Base-by-base conservation (phyloP, 1,140 invertebrate genomes). In the Laodelphax striatellus region DNA sequence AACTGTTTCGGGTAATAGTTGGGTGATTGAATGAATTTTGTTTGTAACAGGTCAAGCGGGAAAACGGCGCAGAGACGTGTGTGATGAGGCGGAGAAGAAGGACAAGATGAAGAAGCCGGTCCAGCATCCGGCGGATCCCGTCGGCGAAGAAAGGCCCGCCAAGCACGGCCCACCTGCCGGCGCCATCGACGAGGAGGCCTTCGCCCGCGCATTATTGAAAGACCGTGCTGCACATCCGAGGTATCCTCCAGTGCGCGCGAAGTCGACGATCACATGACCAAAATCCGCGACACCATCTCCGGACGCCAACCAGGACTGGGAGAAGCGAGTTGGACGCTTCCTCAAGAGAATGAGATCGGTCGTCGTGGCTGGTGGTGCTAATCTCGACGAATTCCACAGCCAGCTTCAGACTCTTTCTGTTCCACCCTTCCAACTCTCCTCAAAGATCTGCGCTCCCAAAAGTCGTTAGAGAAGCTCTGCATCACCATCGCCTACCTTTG, bases 401-500 rank as follows among this genome's bases (percentile, higher is more conserved):
- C 80, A 84, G 61, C 74, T 97, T n/a, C 85, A 90, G n/a, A n/a
- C n/a, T 68, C 81, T 80, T 58, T 70, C 95, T 46, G 92, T 94
- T 60, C 77, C 85, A 60, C 77, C 90, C 11, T 88, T 98, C 67
- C 82, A 92, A 57, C 79, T 82, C 17, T 86, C 90, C 82, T 94
- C 61, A 93, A 90, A 76, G 95, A 98, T 77, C 77, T 98, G 2
- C 79, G 73, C 63, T 84, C 77, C 64, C 84, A 95, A n/a, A n/a
- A 77, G 90, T 97, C 57, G 92, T 94, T 0, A 79, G 95, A 61
- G 96, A 98, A 74, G 90, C 90, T n/a, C 0, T 97, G 94, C 72
- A 91, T 98, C 52, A 93, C 94, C 1, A 83, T 98, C 60, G 92
- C 94, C 22, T 96, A 85, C 76, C 80, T 96, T 72, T 87, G 92